Evolutionary conservation across 1,140 invertebrate species (phyloP), one percentile per base, ranked within the genome.

Genomic region (Oreohelix idahoensis): DNA sequence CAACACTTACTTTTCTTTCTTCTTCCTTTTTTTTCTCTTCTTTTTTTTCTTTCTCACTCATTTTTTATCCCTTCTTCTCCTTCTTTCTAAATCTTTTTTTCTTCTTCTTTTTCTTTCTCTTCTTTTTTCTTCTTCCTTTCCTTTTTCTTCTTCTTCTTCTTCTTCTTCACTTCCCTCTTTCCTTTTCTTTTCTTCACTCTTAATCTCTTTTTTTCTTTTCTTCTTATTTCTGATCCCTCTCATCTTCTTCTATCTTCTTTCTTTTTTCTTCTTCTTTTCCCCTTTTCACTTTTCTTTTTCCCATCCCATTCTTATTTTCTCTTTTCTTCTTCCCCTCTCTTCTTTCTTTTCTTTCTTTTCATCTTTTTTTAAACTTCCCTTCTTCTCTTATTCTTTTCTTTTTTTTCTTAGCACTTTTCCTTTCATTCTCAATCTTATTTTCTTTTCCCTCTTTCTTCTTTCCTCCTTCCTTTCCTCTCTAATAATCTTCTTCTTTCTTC

Each of bases 51-150:
- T 23, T 23, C 51, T n/a, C 20, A 45, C 51, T 5, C 36, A 29
- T 42, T 42, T 15, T 15, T 15, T 82, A n/a, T 39, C 23, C 42
- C 32, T 29, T 36, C 63, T 69, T n/a, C n/a, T n/a, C n/a, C n/a
- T n/a, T n/a, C 39, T 76, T 38, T 76, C 74, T 76, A 1, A 45
- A 36, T n/a, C n/a, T n/a, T n/a, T 35, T 66, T 26, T 77, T 45
- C 36, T 45, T 51, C 42, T 29, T 13, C 42, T 77, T 45, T 53
- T 45, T 77, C 13, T 53, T 35, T 53, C 45, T 53, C 26, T 77
- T 35, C 36, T 29, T 32, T 15, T 29, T 26, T 53, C n/a, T 15
- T 11, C 53, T 35, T 29, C 75, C 13, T 23, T 29, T 23, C n/a
- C 13, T 29, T 15, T 53, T 36, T 10, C 11, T 35, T 8, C 35